Conservation (phyloP, 2,888 invertebrate genomes). For the Mimumesa dahlbomi region DNA sequence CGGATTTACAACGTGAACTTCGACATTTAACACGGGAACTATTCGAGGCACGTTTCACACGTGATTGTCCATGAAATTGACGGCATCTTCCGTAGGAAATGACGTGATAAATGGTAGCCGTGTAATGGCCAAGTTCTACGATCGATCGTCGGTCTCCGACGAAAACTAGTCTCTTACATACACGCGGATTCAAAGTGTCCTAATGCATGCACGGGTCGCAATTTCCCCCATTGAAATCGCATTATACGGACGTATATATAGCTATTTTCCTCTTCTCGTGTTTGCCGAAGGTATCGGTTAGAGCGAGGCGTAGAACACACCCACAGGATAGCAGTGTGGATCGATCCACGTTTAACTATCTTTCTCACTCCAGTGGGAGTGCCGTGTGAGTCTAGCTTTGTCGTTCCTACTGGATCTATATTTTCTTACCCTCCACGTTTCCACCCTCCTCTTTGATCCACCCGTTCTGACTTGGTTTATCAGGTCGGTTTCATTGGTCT, state of each 20-base stretch:
- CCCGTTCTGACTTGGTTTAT: no score
- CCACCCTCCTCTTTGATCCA: conserved; percentile 10
- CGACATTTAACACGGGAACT: conserved; percentile 25
- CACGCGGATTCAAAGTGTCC: not conserved
- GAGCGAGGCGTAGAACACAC: conserved; percentile 17
- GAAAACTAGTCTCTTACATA: no score
- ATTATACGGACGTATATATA: conserved; percentile 8
- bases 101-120: conserved; percentile 8
- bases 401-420: conserved; percentile 30
- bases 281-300: not conserved
- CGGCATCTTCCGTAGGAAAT: conserved; percentile 27
- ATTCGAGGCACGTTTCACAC: conserved; percentile 7
- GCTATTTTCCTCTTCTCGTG: not conserved
- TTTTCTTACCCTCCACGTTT: conserved; percentile 28
- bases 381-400: not conserved
- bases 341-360: conserved; percentile 56
- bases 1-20: conserved; percentile 23
- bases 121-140: conserved; percentile 6
- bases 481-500: no score
- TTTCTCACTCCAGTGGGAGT: conserved; percentile 5
- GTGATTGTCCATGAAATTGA: conserved; percentile 29
- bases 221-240: conserved; percentile 37
- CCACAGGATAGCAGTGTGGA: conserved; percentile 44
- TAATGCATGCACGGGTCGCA: conserved; percentile 21
- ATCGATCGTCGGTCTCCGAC: conserved; percentile 3